Evolutionary conservation across 2,888 invertebrate species (phyloP).

Genomic region (Cyaniris semiargus): DNA sequence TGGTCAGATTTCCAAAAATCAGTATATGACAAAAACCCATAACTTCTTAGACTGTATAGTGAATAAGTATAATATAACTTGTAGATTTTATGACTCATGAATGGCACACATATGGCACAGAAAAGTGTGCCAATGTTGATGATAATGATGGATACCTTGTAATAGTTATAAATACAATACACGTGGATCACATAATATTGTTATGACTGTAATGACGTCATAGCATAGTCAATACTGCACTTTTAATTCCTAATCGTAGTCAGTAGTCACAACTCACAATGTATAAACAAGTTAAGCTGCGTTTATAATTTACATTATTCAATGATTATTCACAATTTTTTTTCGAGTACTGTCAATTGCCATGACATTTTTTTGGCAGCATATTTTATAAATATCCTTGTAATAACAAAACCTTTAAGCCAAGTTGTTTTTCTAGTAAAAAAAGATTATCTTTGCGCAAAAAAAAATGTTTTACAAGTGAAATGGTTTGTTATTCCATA

Average conservation of each 20-base stretch:
- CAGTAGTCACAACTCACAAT: background rate
- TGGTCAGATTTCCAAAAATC: no score
- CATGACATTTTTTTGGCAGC: background rate
- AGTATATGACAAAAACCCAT: no score
- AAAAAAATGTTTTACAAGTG: background rate
- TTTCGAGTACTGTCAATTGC: background rate
- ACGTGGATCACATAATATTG: slow-evolving; percentile 10
- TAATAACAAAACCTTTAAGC: background rate
- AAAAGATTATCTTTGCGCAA: background rate
- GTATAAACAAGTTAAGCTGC: background rate
- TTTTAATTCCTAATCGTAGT: background rate
- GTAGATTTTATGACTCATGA: background rate
- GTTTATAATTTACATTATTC: no score
- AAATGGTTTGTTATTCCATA: background rate
- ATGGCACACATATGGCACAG: background rate
- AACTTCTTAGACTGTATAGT: no score
- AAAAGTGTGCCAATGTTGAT: background rate
- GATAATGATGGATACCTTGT: background rate
- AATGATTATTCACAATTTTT: background rate
- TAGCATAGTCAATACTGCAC: background rate
- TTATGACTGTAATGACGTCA: background rate
- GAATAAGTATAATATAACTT: no score
- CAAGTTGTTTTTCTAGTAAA: background rate
- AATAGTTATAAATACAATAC: slow-evolving; percentile 15
- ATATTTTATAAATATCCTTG: background rate